Evolutionary conservation across 2,113 vertebrate species (phyloP).

Genomic region (Lanius ludovicianus): DNA sequence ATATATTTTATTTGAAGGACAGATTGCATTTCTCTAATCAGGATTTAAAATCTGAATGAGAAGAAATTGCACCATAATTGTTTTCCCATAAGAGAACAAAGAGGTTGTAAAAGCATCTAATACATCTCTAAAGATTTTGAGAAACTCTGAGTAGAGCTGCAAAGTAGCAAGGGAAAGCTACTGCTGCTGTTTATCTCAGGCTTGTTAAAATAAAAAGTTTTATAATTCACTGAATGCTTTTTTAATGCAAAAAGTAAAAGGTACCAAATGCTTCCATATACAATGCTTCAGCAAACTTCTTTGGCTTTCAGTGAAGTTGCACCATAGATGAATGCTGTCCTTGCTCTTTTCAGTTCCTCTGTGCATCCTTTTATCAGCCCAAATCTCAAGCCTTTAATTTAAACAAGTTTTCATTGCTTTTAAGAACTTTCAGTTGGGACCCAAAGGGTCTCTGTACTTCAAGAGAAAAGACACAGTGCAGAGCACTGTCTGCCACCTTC

Average conservation of each 20-base stretch:
- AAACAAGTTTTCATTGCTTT: background rate
- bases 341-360: background rate
- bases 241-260: background rate
- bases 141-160: background rate
- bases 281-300: background rate
- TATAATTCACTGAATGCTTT: background rate
- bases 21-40: constrained; percentile 69
- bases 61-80: constrained; percentile 67
- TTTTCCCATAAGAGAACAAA: constrained; percentile 69
- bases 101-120: constrained; percentile 47
- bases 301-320: background rate
- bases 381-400: constrained; percentile 30
- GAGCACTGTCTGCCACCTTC: background rate
- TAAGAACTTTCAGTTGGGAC: background rate
- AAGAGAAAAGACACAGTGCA: background rate
- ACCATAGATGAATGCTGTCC: background rate
- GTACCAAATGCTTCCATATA: background rate
- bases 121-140: constrained; percentile 32
- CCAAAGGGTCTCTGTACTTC: background rate
- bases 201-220: background rate
- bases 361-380: background rate
- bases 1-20: constrained; percentile 68
- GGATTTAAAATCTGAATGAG: constrained; percentile 67
- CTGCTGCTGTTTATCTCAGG: background rate
- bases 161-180: background rate